Percentiles rank a stretch among this genome's conserved stretches.
phyloP scores from a whole-genome alignment of 2,888 invertebrate species.

The Caenorhabditis becei region DNA sequence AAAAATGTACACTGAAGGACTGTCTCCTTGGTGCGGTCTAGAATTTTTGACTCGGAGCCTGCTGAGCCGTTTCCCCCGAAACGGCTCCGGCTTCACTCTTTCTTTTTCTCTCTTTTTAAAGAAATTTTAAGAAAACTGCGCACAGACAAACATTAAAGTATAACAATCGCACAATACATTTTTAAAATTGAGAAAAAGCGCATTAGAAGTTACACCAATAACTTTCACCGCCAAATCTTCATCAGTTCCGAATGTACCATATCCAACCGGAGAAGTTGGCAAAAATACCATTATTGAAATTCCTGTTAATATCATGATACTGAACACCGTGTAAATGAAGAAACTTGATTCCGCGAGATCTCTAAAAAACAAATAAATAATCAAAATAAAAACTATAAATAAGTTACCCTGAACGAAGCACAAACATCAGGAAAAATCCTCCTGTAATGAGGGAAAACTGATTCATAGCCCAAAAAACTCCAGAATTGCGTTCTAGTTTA shows the following conservation, averaged over 20 bases:
- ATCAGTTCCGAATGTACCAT: constrained; percentile 31
- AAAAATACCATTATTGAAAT: constrained; percentile 53
- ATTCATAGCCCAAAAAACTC: constrained; percentile 73
- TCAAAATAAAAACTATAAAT: neutral
- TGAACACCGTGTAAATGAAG: constrained; percentile 64
- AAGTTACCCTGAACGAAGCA: constrained; percentile 34
- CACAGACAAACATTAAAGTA: too few relatives aligned
- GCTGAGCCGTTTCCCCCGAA: too few relatives aligned
- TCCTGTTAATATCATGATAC: constrained; percentile 51
- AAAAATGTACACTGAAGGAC: too few relatives aligned
- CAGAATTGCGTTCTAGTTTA: constrained; percentile 67
- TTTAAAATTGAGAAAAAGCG: too few relatives aligned
- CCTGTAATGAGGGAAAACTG: constrained; percentile 67
- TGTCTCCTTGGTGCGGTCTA: too few relatives aligned
- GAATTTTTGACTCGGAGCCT: too few relatives aligned
- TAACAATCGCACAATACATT: too few relatives aligned
- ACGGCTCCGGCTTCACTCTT: too few relatives aligned
- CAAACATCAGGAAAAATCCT: constrained; percentile 51
- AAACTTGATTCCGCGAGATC: constrained; percentile 56
- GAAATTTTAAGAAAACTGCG: too few relatives aligned
- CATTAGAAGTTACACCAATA: too few relatives aligned
- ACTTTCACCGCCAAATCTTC: neutral
- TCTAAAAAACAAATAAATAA: constrained; percentile 35
- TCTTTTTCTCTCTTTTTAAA: too few relatives aligned
- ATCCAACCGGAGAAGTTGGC: constrained; percentile 45